phyloP scores from a whole-genome alignment of 1,140 invertebrate species.

The Trichonephila inaurata region DNA sequence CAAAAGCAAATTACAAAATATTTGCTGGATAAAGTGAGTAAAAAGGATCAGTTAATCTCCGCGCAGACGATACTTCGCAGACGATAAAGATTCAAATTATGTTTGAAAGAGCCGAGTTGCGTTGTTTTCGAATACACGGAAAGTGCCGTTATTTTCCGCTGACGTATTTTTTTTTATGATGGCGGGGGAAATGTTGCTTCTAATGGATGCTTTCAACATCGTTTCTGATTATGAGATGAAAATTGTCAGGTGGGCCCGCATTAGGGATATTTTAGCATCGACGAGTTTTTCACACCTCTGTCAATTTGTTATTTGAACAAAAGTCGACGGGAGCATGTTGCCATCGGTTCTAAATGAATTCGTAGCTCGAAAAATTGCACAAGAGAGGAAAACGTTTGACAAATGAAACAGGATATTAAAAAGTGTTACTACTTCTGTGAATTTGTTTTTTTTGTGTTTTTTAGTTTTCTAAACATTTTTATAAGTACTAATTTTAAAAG shows the following conservation, averaged over 20 bases:
- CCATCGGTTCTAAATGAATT: not conserved
- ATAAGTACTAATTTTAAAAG: not conserved
- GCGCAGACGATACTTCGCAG: not conserved
- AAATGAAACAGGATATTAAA: not conserved
- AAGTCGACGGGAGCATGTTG: not conserved
- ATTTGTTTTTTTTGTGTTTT: not conserved
- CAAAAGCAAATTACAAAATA: constrained; percentile 45
- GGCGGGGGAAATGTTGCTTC: constrained; percentile 9
- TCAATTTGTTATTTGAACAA: not conserved
- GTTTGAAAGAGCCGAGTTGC: constrained; percentile 11
- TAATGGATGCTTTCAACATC: constrained; percentile 67
- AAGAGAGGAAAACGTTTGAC: not conserved
- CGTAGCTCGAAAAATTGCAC: not conserved
- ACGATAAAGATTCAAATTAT: constrained; percentile 63
- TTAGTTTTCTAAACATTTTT: not conserved
- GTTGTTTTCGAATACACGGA: not conserved
- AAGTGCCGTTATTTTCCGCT: constrained; percentile 54
- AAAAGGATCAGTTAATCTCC: not conserved
- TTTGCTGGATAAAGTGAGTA: not conserved
- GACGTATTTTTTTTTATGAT: constrained; percentile 41
- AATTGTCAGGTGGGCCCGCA: constrained; percentile 24
- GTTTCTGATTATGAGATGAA: constrained; percentile 37
- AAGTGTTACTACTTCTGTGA: not conserved
- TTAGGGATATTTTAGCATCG: not conserved
- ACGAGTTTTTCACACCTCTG: not conserved